Base-by-base conservation (phyloP, 1,140 invertebrate species). In the Berghia stephanieae region DNA sequence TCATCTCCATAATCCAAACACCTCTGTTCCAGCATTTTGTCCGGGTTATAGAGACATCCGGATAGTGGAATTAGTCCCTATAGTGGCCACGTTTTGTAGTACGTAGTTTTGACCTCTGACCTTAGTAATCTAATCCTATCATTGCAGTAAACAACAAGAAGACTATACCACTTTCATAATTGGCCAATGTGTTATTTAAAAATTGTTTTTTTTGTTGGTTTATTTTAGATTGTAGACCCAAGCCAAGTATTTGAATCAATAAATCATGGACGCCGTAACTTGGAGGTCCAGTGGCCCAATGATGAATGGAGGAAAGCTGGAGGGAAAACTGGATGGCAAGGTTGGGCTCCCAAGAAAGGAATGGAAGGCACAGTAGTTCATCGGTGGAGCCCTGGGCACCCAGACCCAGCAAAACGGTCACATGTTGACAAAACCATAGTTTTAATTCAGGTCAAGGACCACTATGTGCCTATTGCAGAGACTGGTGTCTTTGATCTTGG, bases 311-410 rank as follows among this genome's bases (percentile, higher is more conserved):
- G 95, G 78, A 92, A 92, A 74, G 92, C 93, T 80, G 96, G 96
- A 0, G 96, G 96, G 0, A 92, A 95, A 75, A 94, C 93, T 66
- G 93, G 92, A 79, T 98, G 96, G 96, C 93, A 94, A 60, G 93
- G 94, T 80, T 98, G 96, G 96, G 91, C 94, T 72, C 96, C 96
- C 0, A 92, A 94, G 78, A 92, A 93, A 55, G 96, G 96, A 1
- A 97, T 97, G 96, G 95, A 96, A 86, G 96, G 96, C 79, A 90
- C 93, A 90, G 93, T 97, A 27, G 95, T 97, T 16, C 96, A 98
- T 88, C 93, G 94, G 80, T 98, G 96, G 96, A 92, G 93, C 27
- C 96, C 96, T 13, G 94, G 94, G 89, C 96, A 98, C 90, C 92
- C 94, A 74, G 95, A 98, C 87, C 93, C 94, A 0, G 93, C 93